These are phyloP conservation scores for Chrosomus eos DNA, from an alignment of 2,797 vertebrate genomes.

Conservation along the genomic window DNA sequence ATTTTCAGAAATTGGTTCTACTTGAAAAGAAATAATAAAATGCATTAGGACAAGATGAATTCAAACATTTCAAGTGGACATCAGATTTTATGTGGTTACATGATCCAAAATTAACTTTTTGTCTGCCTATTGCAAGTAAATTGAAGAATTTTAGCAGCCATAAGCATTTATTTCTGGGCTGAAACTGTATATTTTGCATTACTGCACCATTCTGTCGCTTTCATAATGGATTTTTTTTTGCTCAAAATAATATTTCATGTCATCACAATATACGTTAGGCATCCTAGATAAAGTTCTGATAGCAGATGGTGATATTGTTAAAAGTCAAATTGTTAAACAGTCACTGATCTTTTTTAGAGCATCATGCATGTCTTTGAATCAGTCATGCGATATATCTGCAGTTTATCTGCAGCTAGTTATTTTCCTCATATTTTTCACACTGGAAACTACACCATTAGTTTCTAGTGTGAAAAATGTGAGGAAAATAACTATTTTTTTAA, in stretches of 20 bases:
- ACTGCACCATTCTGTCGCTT: background rate
- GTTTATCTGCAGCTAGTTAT: too few species aligned
- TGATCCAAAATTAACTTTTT: background rate
- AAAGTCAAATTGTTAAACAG: too few species aligned
- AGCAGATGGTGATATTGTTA: background rate
- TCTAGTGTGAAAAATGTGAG: background rate
- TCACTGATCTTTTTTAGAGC: background rate
- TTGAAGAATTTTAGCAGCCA: background rate
- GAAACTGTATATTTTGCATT: background rate
- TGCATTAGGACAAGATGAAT: background rate
- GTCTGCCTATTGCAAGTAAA: background rate
- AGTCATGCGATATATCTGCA: background rate
- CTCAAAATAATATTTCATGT: background rate
- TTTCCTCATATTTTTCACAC: too few species aligned
- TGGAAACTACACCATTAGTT: too few species aligned
- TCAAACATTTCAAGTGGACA: background rate
- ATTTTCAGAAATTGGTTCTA: slow-evolving; percentile 3
- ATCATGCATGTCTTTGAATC: background rate
- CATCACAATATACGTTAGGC: background rate
- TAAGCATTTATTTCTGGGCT: background rate
- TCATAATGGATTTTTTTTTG: background rate
- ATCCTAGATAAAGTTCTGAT: background rate
- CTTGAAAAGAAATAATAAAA: background rate
- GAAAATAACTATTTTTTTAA: background rate
- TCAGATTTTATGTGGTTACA: background rate